phyloP scores from a whole-genome alignment of 2,888 invertebrate genomes.

The Cheiracanthium punctorium region DNA sequence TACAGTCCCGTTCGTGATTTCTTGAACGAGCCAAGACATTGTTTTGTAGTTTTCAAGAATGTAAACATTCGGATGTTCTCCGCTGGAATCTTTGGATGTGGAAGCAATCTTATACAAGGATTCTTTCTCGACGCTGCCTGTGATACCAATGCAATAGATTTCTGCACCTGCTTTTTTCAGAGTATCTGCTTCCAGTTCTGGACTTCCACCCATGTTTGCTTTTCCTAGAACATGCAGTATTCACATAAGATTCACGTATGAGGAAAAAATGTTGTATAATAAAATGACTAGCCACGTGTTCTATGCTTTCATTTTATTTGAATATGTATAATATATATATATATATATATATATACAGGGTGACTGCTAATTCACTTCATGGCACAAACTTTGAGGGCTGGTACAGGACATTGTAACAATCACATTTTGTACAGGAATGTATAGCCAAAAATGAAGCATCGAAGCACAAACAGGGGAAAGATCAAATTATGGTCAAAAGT shows the following conservation, averaged over 20 bases:
- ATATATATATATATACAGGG: too few relatives aligned
- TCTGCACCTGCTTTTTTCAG: constrained; percentile 44
- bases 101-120: constrained; percentile 57
- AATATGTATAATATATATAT: too few relatives aligned
- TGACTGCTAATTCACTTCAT: too few relatives aligned
- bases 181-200: constrained; percentile 36
- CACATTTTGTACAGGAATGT: too few relatives aligned
- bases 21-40: constrained; percentile 43
- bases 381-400: too few relatives aligned
- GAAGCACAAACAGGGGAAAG: too few relatives aligned
- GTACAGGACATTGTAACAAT: too few relatives aligned
- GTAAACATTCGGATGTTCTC: constrained; percentile 50
- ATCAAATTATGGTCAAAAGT: too few relatives aligned
- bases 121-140: constrained; percentile 27
- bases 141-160: constrained; percentile 61
- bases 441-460: too few relatives aligned
- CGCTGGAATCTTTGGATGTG: constrained; percentile 10
- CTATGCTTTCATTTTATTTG: too few relatives aligned
- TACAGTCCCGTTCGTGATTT: constrained; percentile 54
- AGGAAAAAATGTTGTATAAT: background rate
- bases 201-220: constrained; percentile 64
- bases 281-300: too few relatives aligned
- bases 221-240: constrained; percentile 23
- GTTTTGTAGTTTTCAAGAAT: constrained; percentile 45
- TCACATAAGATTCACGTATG: background rate